Percentiles rank a stretch among this genome's conserved stretches.
These are phyloP conservation scores for Hydrozoanthus gracilis DNA, from an alignment of 92 coral and sea anemone genomes.

Conservation along the genomic window DNA sequence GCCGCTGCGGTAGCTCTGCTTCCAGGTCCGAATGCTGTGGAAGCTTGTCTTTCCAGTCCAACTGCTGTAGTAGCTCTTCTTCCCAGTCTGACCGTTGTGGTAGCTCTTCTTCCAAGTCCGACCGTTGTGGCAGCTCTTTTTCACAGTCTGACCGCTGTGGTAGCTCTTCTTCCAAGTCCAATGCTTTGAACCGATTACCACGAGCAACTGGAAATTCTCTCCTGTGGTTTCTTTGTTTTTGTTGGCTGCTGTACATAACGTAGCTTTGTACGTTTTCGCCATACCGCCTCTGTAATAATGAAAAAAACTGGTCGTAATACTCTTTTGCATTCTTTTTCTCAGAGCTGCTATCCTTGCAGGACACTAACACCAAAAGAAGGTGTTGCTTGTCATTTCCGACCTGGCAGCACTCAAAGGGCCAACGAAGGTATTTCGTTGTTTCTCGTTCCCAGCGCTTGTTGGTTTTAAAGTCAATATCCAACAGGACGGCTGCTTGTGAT, in stretches of 20 bases:
- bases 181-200: background rate
- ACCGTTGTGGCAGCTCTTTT: background rate
- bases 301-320: conserved; percentile 6
- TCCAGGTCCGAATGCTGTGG: no score
- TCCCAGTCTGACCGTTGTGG: no score
- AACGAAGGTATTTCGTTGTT: conserved; percentile 1
- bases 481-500: conserved; percentile 33
- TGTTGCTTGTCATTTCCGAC: background rate
- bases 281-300: background rate
- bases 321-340: conserved; percentile 22
- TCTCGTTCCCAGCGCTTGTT: conserved; percentile 19
- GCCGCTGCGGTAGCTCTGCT: background rate
- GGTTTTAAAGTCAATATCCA: background rate
- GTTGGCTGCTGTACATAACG: conserved; percentile 11
- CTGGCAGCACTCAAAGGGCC: conserved; percentile 18
- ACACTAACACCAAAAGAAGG: conserved; percentile 21
- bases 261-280: background rate
- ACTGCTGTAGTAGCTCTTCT: no score
- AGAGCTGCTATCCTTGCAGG: background rate
- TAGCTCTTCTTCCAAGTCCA: background rate
- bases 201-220: background rate
- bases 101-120: background rate
- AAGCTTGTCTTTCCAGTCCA: background rate
- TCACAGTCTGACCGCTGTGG: background rate
- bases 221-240: background rate